A percentile compares a stretch with the other conserved stretches of the same genome.
Conservation (phyloP, 2,113 vertebrate species). For the Sander lucioperca region DNA sequence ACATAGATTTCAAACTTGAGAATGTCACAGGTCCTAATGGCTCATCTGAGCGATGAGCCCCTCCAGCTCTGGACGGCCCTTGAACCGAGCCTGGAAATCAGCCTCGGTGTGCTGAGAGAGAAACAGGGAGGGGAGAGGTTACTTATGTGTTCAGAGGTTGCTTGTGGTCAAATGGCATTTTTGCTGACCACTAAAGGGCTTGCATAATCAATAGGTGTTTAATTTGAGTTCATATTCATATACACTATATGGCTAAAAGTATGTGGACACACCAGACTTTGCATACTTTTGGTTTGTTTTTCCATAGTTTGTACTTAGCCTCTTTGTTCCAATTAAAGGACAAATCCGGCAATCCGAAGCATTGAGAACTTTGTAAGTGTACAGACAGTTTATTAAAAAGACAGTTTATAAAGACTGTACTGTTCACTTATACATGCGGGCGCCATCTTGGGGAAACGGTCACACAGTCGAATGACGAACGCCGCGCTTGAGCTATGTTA, state of each 20-base stretch:
- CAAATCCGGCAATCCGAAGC: too few species aligned
- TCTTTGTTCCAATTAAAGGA: too few species aligned
- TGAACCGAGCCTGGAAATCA: conserved; percentile 89
- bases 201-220: not conserved
- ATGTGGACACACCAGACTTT: not conserved
- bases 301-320: too few species aligned
- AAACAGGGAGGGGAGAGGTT: not conserved
- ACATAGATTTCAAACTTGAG: not conserved
- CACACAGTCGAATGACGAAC: too few species aligned
- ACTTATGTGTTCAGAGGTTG: not conserved
- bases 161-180: not conserved
- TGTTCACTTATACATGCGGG: too few species aligned
- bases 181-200: not conserved
- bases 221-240: not conserved
- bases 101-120: conserved; percentile 87
- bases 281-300: too few species aligned
- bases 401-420: too few species aligned
- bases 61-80: conserved; percentile 91
- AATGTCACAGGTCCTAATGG: not conserved
- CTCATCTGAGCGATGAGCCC: conserved; percentile 86
- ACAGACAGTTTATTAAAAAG: too few species aligned
- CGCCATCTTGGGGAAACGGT: too few species aligned
- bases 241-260: not conserved
- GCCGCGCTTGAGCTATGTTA: too few species aligned
- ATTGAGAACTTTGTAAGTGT: too few species aligned